Conservation (phyloP, 2,113 vertebrate genomes). For the Myocastor coypus region DNA sequence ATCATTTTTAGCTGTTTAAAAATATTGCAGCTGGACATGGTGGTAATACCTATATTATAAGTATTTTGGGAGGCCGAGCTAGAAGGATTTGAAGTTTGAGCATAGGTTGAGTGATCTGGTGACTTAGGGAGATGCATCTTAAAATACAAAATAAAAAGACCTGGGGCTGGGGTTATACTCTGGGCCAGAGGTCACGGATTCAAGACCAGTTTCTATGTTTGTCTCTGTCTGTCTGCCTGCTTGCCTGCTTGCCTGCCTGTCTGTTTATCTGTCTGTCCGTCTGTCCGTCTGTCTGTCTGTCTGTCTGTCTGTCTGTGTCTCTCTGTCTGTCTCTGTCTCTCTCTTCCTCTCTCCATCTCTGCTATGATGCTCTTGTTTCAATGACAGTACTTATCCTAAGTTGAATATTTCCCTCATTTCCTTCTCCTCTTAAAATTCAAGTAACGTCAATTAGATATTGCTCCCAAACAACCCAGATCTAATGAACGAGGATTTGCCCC, state of each 20-base stretch:
- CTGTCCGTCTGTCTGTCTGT: too few relatives aligned
- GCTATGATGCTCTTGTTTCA: not conserved
- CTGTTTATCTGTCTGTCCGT: too few relatives aligned
- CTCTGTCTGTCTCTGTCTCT: too few relatives aligned
- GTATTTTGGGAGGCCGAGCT: not conserved
- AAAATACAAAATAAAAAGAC: not conserved
- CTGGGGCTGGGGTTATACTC: not conserved
- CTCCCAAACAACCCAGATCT: not conserved
- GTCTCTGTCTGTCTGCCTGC: too few relatives aligned
- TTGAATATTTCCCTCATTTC: not conserved
- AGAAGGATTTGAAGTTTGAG: not conserved
- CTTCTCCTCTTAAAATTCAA: slow-evolving; percentile 10
- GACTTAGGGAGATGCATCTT: not conserved
- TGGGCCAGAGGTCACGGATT: not conserved
- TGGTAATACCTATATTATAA: not conserved
- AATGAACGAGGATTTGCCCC: not conserved
- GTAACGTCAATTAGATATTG: not conserved
- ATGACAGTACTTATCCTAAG: not conserved
- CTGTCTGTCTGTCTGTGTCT: too few relatives aligned
- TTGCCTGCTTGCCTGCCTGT: too few relatives aligned
- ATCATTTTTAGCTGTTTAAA: slow-evolving; percentile 4
- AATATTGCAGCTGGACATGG: not conserved
- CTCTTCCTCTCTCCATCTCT: not conserved
- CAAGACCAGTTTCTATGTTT: not conserved
- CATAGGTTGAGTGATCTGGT: not conserved